A percentile compares a stretch with the other conserved stretches of the same genome.
Evolutionary conservation across 2,797 vertebrate species (phyloP).

Genomic region (Carapus acus): DNA sequence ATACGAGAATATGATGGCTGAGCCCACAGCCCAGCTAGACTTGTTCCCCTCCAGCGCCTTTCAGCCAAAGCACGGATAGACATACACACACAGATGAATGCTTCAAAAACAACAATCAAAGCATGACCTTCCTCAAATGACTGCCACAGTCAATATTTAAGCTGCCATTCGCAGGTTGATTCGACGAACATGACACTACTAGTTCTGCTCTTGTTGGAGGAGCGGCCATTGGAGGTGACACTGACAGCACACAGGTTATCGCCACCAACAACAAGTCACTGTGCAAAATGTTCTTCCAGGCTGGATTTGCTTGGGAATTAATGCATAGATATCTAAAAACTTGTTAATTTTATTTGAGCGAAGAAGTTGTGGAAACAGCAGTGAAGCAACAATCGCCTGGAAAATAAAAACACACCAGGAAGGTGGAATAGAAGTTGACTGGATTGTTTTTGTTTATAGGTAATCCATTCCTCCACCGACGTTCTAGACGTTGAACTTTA

Average conservation of each 20-base stretch:
- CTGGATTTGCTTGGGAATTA: slow-evolving; percentile 19
- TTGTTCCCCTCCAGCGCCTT: background rate
- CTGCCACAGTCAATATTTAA: slow-evolving; percentile 64
- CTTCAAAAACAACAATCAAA: slow-evolving; percentile 34
- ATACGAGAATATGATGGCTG: slow-evolving; percentile 9
- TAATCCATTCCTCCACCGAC: too few species aligned
- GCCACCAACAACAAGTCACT: slow-evolving; percentile 9
- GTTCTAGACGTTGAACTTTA: too few species aligned
- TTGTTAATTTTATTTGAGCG: slow-evolving; percentile 13
- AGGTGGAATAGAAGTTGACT: too few species aligned
- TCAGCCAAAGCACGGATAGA: slow-evolving; percentile 1
- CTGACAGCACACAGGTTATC: slow-evolving; percentile 13
- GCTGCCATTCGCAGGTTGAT: slow-evolving; percentile 34
- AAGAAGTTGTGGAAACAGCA: slow-evolving; percentile 6
- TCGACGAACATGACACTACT: slow-evolving; percentile 31
- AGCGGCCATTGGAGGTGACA: slow-evolving; percentile 1
- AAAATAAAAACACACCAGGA: too few species aligned
- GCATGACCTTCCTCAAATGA: slow-evolving; percentile 23
- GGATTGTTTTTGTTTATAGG: too few species aligned
- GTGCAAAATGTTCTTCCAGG: slow-evolving; percentile 15
- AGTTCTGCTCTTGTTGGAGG: slow-evolving; percentile 6
- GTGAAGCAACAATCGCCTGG: too few species aligned
- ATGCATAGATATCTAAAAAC: slow-evolving; percentile 19
- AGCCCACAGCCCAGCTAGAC: slow-evolving; percentile 2
- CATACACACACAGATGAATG: slow-evolving; percentile 1